Conservation (phyloP, 2,888 invertebrate species). For the Plusia festucae region DNA sequence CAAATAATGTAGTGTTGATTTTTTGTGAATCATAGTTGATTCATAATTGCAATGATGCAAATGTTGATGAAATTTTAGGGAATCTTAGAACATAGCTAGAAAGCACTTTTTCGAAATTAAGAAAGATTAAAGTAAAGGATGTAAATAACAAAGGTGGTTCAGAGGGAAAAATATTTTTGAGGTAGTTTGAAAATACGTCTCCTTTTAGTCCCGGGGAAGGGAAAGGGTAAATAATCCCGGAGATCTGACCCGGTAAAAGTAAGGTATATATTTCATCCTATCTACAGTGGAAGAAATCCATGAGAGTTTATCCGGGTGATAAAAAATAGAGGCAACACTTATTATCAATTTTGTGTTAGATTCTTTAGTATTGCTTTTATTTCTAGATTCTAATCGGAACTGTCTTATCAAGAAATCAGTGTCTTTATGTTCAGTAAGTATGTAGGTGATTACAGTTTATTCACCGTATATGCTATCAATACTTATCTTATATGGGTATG, state of each 20-base stretch:
- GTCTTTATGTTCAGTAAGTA: not conserved
- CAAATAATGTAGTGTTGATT: constrained; percentile 13
- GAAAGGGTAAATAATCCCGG: no score
- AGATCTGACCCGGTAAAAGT: no score
- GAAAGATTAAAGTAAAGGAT: no score
- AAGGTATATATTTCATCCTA: no score
- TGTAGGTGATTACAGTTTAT: constrained; percentile 1
- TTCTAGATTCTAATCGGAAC: not conserved
- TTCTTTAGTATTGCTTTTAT: not conserved
- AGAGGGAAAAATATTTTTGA: no score
- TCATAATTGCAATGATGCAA: constrained; percentile 12
- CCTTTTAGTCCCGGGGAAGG: no score
- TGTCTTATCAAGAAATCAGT: constrained; percentile 6
- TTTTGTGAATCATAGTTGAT: constrained; percentile 27
- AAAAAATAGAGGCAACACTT: no score
- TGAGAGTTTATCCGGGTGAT: no score
- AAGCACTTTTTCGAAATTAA: not conserved
- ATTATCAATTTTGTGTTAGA: not conserved
- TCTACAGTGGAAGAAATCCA: no score
- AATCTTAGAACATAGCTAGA: not conserved
- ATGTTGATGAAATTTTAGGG: constrained; percentile 14
- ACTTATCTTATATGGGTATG: not conserved
- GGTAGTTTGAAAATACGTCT: no score
- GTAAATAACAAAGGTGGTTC: no score
- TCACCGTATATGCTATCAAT: not conserved